Evolutionary conservation across 2,888 invertebrate genomes (phyloP), one percentile per base, ranked within the genome.

Genomic region (Agrotis exclamationis): DNA sequence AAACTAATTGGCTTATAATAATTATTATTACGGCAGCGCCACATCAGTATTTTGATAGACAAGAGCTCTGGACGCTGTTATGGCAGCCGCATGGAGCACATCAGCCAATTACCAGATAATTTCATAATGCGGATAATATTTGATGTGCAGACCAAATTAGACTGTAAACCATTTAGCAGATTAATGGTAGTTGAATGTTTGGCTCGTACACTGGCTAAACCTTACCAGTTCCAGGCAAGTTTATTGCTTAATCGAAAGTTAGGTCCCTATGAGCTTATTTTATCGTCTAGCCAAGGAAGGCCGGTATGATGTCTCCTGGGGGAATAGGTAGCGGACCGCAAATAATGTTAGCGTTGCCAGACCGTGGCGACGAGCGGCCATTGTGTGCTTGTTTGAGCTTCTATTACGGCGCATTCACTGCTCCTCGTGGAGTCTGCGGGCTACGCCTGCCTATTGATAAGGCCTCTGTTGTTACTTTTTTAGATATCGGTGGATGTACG

Each of bases 301-400:
- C 86, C 80, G 82, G 89, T 89, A 87, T 92, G 89, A 84, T 89
- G 86, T 90, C 91, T 89, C 92, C 79, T 86, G 83, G 90, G 92
- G 91, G 92, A 88, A 90, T 92, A 91, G 89, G 91, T 93, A 92
- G 92, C 90, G 90, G 91, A 92, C 93, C 92, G 94, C 94, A 94
- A 95, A 95, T 93, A 89, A 91, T 92, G 90, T 93, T 93, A 92
- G 90, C 88, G 87, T 84, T 87, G 91, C 85, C 89, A 91, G 94
- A 94, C 92, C 94, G 93, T 94, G 85, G 88, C 92, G 90, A 85
- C 82, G 84, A 85, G 82, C 79, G 83, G 72, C 85, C 87, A 89
- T 90, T 92, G 91, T 91, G 82, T 85, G 81, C 87, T 85, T 84
- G 85, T 87, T 88, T 84, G 85, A 84, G 78, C 81, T 83, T 84